phyloP scores from a whole-genome alignment of 1,140 invertebrate genomes.

The Pseudomyrmex gracilis region DNA sequence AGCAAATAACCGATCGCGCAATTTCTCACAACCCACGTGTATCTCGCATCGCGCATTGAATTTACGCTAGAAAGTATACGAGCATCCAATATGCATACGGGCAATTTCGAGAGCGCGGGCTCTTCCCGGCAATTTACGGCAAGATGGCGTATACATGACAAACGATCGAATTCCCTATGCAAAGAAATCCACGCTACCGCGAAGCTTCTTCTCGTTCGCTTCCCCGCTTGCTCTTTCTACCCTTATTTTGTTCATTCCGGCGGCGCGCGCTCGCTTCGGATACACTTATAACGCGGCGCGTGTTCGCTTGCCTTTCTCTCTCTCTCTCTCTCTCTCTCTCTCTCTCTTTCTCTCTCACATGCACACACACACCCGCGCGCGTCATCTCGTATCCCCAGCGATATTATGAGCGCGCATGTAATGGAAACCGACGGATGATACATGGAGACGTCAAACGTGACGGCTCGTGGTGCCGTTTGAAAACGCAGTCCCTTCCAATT shows the following conservation, averaged over 20 bases:
- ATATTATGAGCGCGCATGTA: constrained; percentile 78
- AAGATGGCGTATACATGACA: constrained; percentile 84
- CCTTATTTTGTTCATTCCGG: constrained; percentile 41
- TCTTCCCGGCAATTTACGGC: constrained; percentile 79
- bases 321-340: background rate
- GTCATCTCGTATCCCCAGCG: constrained; percentile 74
- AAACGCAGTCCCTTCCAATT: constrained; percentile 55
- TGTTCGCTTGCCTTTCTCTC: constrained; percentile 33
- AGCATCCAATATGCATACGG: constrained; percentile 65
- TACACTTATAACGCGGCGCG: constrained; percentile 78
- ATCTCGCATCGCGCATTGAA: constrained; percentile 44
- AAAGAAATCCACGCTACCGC: constrained; percentile 77
- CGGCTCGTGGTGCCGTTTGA: constrained; percentile 64
- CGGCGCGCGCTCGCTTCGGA: constrained; percentile 75
- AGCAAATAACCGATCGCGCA: constrained; percentile 18
- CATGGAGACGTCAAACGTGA: constrained; percentile 79
- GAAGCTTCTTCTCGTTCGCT: constrained; percentile 59
- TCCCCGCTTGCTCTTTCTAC: background rate
- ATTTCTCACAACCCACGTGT: constrained; percentile 13
- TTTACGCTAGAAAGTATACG: constrained; percentile 57
- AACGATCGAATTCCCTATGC: constrained; percentile 83
- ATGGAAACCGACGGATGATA: constrained; percentile 83
- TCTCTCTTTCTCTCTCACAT: background rate
- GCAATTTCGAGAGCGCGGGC: constrained; percentile 79
- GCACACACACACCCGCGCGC: constrained; percentile 32